Conservation (phyloP, 2,888 invertebrate genomes). For the Arenicola marina region DNA sequence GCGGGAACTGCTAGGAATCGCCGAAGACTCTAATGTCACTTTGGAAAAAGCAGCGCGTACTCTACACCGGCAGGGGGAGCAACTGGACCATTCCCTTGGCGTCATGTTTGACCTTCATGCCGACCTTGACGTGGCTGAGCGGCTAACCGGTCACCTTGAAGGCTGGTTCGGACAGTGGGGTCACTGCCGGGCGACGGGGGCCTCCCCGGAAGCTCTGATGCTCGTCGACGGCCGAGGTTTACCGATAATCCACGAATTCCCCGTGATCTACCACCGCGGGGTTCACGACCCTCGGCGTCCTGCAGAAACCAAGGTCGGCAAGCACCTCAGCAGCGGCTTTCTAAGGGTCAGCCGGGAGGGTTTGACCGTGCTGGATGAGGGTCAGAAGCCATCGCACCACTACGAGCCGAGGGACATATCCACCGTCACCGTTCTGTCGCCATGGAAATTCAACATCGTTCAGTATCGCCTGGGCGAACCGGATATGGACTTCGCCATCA, state of each 20-base stretch:
- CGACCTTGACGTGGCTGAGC: slow-evolving; percentile 44
- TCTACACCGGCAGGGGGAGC: slow-evolving; percentile 40
- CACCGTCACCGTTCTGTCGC: slow-evolving; percentile 36
- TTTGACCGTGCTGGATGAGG: slow-evolving; percentile 18
- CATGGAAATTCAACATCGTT: slow-evolving; percentile 40
- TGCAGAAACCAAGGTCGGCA: background rate
- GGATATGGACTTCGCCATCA: slow-evolving; percentile 36
- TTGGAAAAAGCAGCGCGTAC: slow-evolving; percentile 38
- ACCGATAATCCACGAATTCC: slow-evolving; percentile 38
- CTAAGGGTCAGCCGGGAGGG: slow-evolving; percentile 13
- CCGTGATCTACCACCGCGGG: slow-evolving; percentile 34
- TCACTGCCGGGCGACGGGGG: slow-evolving; percentile 28
- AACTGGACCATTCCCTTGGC: slow-evolving; percentile 36
- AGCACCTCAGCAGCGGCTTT: no score
- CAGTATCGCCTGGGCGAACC: slow-evolving; percentile 39
- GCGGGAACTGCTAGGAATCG: slow-evolving; percentile 39
- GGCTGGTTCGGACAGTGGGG: slow-evolving; percentile 47
- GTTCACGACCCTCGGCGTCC: no score
- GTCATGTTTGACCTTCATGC: slow-evolving; percentile 44
- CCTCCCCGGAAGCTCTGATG: slow-evolving; percentile 34
- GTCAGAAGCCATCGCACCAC: slow-evolving; percentile 35
- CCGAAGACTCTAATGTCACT: slow-evolving; percentile 42
- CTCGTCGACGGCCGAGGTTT: slow-evolving; percentile 37
- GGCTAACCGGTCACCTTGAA: slow-evolving; percentile 38
- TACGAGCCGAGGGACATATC: slow-evolving; percentile 39